Base-by-base conservation (phyloP, 2,113 vertebrate species). In the Phyllostomus hastatus region DNA sequence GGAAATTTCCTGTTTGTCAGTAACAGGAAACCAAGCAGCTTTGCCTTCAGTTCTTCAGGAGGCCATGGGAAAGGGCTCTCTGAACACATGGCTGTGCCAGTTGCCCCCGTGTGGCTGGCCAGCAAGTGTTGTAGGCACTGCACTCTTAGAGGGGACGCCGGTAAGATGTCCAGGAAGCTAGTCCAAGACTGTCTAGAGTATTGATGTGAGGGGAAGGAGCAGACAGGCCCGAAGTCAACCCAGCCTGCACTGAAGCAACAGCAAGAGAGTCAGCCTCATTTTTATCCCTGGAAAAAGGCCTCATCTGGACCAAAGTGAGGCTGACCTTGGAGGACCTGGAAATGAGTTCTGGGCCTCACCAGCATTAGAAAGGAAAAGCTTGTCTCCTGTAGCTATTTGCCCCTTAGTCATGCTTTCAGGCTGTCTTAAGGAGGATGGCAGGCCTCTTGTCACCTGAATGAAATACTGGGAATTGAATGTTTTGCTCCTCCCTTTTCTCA, bases 1-100 rank as follows among this genome's bases (percentile, higher is more conserved):
- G 82, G 69, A 96, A 97, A 97, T 97, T 85, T 97, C 69, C 88
- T 72, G 79, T 81, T 88, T 94, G 50, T 87, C 90, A 76, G 79
- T 97, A 84, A 72, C 1, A 94, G 73, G 59, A 41, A 95, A 81
- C 52, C 78, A 61, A 10, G 52, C 17, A 81, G 19, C 70, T 91
- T 76, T 85, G 33, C 15, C 38, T 91, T 81, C 43, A 85, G 52
- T 83, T 70, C 43, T 83, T 91, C 31, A 82, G 83, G 26, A 73
- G 33, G 8, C 24, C 48, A 28, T 35, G 64, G n/a, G 52, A 76
- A 87, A 81, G 24, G 54, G 8, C 41, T 41, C n/a, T 48, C 66
- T 89, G 24, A 80, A 83, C 26, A 69, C 24, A 67, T 26, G 12
- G 5, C 83, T 90, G 0, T 80, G 72, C 76, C 54, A 50, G 48